These are phyloP conservation scores for Chelmon rostratus DNA, from an alignment of 2,797 vertebrate genomes.

Conservation along the genomic window DNA sequence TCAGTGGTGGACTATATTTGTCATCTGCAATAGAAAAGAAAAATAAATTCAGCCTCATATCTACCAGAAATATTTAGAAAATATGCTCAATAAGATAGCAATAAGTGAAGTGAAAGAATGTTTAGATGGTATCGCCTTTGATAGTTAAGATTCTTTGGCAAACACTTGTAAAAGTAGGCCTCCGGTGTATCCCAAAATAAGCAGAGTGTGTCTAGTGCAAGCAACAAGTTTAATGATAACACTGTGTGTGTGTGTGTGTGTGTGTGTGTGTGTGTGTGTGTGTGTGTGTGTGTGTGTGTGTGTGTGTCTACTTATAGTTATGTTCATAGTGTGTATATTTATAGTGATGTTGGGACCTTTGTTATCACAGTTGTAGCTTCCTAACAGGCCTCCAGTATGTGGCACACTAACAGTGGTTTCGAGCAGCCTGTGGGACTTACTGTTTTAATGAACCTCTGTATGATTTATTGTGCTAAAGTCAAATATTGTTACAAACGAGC, in stretches of 20 bases:
- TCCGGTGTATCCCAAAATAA: constrained; percentile 45
- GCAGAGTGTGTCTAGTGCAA: constrained; percentile 39
- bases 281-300: background rate
- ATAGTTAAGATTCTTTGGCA: constrained; percentile 4
- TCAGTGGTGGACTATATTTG: constrained; percentile 72
- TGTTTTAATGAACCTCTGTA: background rate
- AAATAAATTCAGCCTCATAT: background rate
- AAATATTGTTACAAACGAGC: constrained; percentile 26
- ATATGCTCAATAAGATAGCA: background rate
- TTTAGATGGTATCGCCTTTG: background rate
- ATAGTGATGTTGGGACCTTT: constrained; percentile 67
- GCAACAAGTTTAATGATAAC: constrained; percentile 46
- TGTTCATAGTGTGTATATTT: constrained; percentile 64
- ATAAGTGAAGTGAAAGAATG: background rate
- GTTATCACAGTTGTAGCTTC: constrained; percentile 71
- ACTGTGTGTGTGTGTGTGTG: constrained; percentile 17
- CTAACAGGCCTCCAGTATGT: background rate
- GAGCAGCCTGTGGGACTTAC: background rate
- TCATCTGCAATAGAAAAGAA: constrained; percentile 80
- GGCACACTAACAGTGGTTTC: background rate
- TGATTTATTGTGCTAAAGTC: constrained; percentile 1
- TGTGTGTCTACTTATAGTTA: constrained; percentile 49
- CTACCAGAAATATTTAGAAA: background rate
- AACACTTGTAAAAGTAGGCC: constrained; percentile 40
- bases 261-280: constrained; percentile 6